phyloP scores from a whole-genome alignment of 2,113 vertebrate genomes.

The Chelonoidis abingdonii region DNA sequence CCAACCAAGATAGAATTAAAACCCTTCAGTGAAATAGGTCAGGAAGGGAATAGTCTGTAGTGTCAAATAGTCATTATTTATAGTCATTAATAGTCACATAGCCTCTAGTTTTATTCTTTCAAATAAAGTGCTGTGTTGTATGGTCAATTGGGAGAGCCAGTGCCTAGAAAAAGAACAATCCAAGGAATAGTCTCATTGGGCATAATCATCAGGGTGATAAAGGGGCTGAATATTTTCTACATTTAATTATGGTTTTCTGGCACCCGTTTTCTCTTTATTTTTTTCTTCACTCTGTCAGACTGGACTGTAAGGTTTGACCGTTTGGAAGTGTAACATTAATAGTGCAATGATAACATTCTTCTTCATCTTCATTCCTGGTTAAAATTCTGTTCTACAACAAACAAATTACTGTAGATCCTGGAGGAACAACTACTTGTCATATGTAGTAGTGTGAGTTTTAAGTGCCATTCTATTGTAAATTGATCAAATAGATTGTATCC shows the following conservation, averaged over 20 bases:
- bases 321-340: constrained; percentile 11
- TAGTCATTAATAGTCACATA: no score
- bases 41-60: neutral
- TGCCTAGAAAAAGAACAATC: constrained; percentile 13
- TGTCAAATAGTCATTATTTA: neutral
- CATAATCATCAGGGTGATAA: neutral
- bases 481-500: neutral
- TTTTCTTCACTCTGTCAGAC: neutral
- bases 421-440: neutral
- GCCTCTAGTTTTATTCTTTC: neutral
- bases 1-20: neutral
- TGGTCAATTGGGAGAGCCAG: neutral
- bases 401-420: neutral
- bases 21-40: neutral
- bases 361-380: neutral
- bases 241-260: constrained; percentile 29
- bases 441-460: neutral
- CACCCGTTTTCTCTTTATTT: neutral
- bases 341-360: neutral
- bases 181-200: neutral
- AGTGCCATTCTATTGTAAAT: neutral
- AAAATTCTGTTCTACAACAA: neutral
- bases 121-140: constrained; percentile 4
- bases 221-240: neutral
- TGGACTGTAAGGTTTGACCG: neutral